Base-by-base conservation (phyloP, 2,113 vertebrate genomes). In the Barbus barbus region DNA sequence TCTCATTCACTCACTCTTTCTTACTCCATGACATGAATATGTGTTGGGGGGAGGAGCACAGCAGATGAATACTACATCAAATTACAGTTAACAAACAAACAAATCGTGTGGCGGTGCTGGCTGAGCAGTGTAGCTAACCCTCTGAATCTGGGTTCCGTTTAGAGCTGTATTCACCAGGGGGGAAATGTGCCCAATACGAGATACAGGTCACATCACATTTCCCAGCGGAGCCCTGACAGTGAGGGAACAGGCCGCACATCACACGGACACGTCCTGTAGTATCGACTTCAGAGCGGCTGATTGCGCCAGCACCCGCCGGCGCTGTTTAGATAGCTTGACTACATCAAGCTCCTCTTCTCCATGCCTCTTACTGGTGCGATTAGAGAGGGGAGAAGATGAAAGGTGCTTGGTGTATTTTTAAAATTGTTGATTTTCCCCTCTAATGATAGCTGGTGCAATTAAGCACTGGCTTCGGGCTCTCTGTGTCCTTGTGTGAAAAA, bases 361-460 rank as follows among this genome's bases (percentile, higher is more conserved):
- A 93, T 91, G 90, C 86, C 90, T 93, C 93, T 91, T 92, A 92
- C 92, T 92, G 91, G 90, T 90, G 89, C 92, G 87, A 93, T 94
- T 93, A 94, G 90, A 91, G 86, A 41, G 84, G 86, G 87, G 78
- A 86, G 91, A 92, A 93, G 91, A 94, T 94, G 92, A 93, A 95
- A 93, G 92, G 90, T 93, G 91, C 91, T 94, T 91, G 60, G 93
- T 93, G 92, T 92, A 93, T 94, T 94, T 95, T 93, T 92, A 93
- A 95, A 94, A 93, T 93, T 93, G 92, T 93, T 92, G 93, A 93
- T 93, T 94, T 95, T 94, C 90, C 89, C 63, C 33, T 89, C 90
- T 94, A 93, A 95, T 93, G 93, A 94, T 93, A 93, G 93, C 92
- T 91, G 82, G 81, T 89, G 93, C 93, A 94, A 94, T 95, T 94